Evolutionary conservation across 2,113 vertebrate species (phyloP), one percentile per base, ranked within the genome.

Genomic region (Paramisgurnus dabryanus): DNA sequence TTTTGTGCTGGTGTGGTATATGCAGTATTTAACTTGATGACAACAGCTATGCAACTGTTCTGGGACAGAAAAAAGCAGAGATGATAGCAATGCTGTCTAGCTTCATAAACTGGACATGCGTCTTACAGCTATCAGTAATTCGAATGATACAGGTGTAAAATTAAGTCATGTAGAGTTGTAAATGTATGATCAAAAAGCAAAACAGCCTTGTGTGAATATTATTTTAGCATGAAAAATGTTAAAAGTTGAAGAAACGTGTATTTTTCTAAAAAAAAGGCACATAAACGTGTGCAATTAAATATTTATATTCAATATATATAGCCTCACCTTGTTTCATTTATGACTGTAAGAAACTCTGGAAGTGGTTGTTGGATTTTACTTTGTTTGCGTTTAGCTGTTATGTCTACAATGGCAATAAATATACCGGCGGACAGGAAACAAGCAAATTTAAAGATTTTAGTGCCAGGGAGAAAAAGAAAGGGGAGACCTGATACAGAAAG

Each of bases 161-260:
- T 53, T 6, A 76, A 22, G 27, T 34, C 49, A 75, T 49, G n/a
- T 34, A 49, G 3, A 4, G 4, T 45, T 53, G 45, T 50, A 65
- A 53, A 65, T 47, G 60, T 63, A 63, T 66, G 41, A 49, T 45
- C 40, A 60, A 60, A 49, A 65, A 39, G 18, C n/a, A 63, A 34
- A 64, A 75, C 13, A 22, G 57, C 47, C 27, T 66, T 53, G 73
- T 66, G 75, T 77, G 61, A 66, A 53, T 66, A 66, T 40, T 49
- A 89, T 88, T 87, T 91, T 90, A 89, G 90, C 89, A 90, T 91
- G 90, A 94, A 94, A 92, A 94, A 93, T 95, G 95, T 97, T 93
- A 96, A 95, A 96, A 95, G 95, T 96, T 94, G 96, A 95, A 97
- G 96, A 95, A 96, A 96, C 96, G 97, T 96, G 97, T 98, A 98